Base-by-base conservation (phyloP, 2,888 invertebrate genomes). In the Penaeus monodon region DNA sequence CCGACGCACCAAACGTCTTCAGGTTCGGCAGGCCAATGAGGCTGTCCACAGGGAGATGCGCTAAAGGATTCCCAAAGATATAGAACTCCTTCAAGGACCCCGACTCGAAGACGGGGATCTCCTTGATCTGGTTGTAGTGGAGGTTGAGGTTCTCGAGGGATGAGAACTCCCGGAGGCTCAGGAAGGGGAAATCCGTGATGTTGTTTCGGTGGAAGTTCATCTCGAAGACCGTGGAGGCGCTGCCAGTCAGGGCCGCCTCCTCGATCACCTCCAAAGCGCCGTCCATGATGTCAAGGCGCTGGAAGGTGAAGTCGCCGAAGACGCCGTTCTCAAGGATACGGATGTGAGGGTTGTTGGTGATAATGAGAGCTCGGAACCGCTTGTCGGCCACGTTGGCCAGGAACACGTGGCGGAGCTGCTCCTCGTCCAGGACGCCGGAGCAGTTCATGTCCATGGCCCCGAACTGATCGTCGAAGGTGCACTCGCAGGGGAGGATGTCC, bases 401-500 rank as follows among this genome's bases (percentile, higher is more conserved):
- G 76, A 76, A 76, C 44, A 22, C 76, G 0, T 76, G 44, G 14
- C 44, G 38, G 4, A 76, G 76, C 44, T 76, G 38, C 24, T 44
- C 22, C n/a, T 76, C 76, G 20, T 76, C 76, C 27, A 33, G n/a
- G 22, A 76, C 76, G 20, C 22, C 33, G 22, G 76, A 76, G n/a
- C 76, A 76, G 76, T 76, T 49, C 22, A 76, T 44, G 76, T 76
- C 76, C 57, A 57, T 57, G 57, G 17, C 57, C 0, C 27, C 22
- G 63, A n/a, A 0, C 33, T 49, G 14, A 0, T 77, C 33, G 20
- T 57, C 20, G 27, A 24, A 22, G 66, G 38, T 80, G n/a, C 64
- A 64, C 80, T 80, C 65, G 20, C 80, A 64, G 2, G 80, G 66
- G 3, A 27, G 20, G 27, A 80, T 66, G 80, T 29, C 64, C 14